Evolutionary conservation across 53 echinoderm and acorn worm species (phyloP), one percentile per base, ranked within the genome.

Genomic region (Temnopleurus reevesii): DNA sequence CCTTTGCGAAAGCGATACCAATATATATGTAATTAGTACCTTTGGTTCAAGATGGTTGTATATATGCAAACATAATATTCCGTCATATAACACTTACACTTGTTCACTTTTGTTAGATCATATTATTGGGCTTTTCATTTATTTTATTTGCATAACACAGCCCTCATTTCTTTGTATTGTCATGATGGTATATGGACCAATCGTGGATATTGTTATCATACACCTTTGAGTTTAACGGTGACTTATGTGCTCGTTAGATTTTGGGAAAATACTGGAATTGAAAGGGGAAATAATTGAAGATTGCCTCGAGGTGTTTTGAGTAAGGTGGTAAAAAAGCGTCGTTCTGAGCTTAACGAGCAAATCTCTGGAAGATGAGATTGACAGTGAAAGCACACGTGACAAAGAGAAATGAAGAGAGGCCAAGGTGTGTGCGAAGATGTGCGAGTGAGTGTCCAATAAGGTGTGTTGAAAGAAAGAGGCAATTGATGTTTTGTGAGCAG

Each of bases 341-440:
- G 61, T 45, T 85, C 86, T 59, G 29, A 61, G 60, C 86, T 85
- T 85, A 45, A 28, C 31, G 45, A 59, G 86, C 60, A 85, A n/a
- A 85, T 59, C 86, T 85, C 45, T 61, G 43, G 60, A 61, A 45
- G 61, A 24, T 41, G 60, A 44, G 61, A 85, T 61, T 85, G 86
- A 85, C 86, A 85, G 59, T 54, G 53, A 83, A 83, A 56, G 86
- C 86, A 60, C n/a, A n/a, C n/a, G n/a, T n/a, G n/a, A 59, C 86
- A 60, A n/a, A 45, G 61, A 61, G 41, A 85, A 61, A 60, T 85
- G 61, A 85, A 85, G 86, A 60, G 83, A 85, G 86, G 34, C 33
- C 86, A 60, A 83, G 86, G 59, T 85, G 59, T 85, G 59, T 45
- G 61, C 83, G 56, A 55, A 49, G 23, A 15, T 53, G 35, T n/a